These are phyloP conservation scores for Seriola rivoliana DNA, from an alignment of 2,113 vertebrate species.

Conservation along the genomic window DNA sequence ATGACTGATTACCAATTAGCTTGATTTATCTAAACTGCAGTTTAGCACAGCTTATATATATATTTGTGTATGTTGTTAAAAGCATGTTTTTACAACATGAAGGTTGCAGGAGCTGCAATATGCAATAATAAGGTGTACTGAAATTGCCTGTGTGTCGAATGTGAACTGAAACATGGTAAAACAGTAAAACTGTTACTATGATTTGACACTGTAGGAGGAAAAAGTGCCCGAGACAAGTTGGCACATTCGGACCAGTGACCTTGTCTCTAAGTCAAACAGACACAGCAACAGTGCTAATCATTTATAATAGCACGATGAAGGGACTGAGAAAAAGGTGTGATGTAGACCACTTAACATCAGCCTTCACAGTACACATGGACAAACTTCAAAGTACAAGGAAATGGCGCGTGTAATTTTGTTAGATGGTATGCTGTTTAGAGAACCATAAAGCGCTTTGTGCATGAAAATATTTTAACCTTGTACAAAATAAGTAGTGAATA, in stretches of 20 bases:
- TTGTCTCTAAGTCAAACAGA: constrained; percentile 31
- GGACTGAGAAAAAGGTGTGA: constrained; percentile 20
- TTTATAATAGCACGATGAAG: constrained; percentile 28
- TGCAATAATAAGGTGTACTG: background rate
- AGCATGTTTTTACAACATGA: background rate
- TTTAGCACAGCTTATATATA: background rate
- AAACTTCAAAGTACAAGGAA: constrained; percentile 5
- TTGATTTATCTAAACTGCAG: background rate
- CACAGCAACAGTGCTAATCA: constrained; percentile 24
- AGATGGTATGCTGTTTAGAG: background rate
- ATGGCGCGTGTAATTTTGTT: background rate
- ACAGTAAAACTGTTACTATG: background rate
- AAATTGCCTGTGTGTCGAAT: background rate
- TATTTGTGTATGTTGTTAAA: background rate
- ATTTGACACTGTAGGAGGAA: background rate
- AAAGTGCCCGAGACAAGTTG: background rate
- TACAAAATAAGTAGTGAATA: background rate
- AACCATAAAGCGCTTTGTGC: too few species aligned
- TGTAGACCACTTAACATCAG: constrained; percentile 6
- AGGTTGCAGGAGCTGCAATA: background rate
- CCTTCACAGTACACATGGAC: background rate
- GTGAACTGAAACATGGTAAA: background rate
- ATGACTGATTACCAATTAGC: constrained; percentile 27
- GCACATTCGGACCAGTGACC: constrained; percentile 24
- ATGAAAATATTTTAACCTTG: background rate